Percentiles rank a stretch among this genome's conserved stretches.
Evolutionary conservation across 2,888 invertebrate species (phyloP).

Genomic region (Leptogaster cylindrica): DNA sequence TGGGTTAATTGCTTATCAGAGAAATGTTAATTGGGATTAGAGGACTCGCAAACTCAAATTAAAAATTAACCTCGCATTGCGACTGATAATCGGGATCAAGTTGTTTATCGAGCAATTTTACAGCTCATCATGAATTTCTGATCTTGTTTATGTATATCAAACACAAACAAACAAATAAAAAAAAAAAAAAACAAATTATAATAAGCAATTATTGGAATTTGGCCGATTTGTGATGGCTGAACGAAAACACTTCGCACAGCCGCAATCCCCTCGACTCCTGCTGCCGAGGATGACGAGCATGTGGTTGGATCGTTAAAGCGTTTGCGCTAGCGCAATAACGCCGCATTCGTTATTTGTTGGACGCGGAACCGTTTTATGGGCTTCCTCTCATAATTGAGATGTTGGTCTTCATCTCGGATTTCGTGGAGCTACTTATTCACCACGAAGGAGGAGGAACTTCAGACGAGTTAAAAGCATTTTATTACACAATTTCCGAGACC

Average conservation of each 20-base stretch:
- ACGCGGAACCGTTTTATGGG: conserved; percentile 28
- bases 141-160: conserved; percentile 8
- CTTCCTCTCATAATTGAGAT: conserved; percentile 38
- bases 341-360: conserved; percentile 15
- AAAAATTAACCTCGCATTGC: conserved; percentile 34
- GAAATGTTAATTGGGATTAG: conserved; percentile 43
- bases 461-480: conserved; percentile 24
- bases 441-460: conserved; percentile 11
- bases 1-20: conserved; percentile 42
- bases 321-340: conserved; percentile 32
- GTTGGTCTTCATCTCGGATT: conserved; percentile 24
- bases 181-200: no score
- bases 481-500: conserved; percentile 7
- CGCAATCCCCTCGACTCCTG: background rate
- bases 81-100: background rate
- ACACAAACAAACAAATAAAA: no score
- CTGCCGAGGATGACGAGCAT: conserved; percentile 10
- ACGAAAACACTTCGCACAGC: background rate
- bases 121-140: conserved; percentile 20
- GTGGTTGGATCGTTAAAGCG: conserved; percentile 36
- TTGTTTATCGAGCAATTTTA: conserved; percentile 29
- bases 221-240: conserved; percentile 8
- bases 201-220: conserved; percentile 32
- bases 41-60: conserved; percentile 41
- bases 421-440: background rate